Base-by-base conservation (phyloP, 2,888 invertebrate species). In the Cephalotes varians region DNA sequence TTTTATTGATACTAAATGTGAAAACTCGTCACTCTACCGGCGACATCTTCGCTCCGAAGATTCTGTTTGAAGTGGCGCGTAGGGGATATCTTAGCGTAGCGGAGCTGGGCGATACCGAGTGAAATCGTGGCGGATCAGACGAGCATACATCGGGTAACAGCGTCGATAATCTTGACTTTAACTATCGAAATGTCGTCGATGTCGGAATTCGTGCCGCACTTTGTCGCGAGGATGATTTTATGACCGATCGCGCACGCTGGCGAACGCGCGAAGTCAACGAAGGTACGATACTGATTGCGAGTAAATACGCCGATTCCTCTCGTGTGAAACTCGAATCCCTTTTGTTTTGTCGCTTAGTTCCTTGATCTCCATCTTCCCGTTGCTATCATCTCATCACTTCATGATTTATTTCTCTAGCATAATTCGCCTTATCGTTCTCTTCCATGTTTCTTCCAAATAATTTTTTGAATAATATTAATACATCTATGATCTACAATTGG, bases 161-260 rank as follows among this genome's bases (percentile, higher is more conserved):
- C 85, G 84, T 89, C 89, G 84, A 90, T 90, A 88, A 90, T 90
- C 83, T 58, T 85, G 90, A 87, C 86, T 87, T 91, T 92, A 88
- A 91, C 87, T 87, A 81, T 88, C 87, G 85, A 91, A 87, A 88
- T 88, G 91, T 88, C 87, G 87, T 85, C 84, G 89, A 91, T 89
- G 90, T 86, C 85, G 79, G 62, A 74, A 88, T 87, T 83, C 85
- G 82, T 72, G 81, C 69, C 83, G 62, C 67, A 81, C 69, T 85
- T 83, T 84, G 84, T 86, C 80, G 72, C 80, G 71, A 85, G 83
- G 65, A 71, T 83, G 85, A 82, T 88, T 92, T 91, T 88, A 92
- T 76, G 91, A 85, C 84, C 87, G 80, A 12, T 18, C 31, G 60
- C 47, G 34, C 58, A 15, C 49, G 25, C 21, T 21, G 37, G 37